Evolutionary conservation across 2,888 invertebrate genomes (phyloP), one percentile per base, ranked within the genome.

Genomic region (Andrena flavipes): DNA sequence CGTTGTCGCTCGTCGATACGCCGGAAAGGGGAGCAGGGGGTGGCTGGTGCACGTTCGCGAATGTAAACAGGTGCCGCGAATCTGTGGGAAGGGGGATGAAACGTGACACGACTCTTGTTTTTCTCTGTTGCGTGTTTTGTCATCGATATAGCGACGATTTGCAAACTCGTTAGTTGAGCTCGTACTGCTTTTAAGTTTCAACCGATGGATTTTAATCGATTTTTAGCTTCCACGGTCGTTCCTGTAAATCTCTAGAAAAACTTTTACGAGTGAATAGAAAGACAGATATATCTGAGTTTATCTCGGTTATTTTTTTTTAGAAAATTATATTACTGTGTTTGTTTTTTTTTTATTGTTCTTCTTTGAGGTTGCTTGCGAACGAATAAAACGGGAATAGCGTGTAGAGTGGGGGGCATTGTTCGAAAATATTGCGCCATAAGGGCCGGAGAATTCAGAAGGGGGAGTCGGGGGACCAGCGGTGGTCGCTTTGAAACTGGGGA

Each of bases 11-110:
- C 81, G 74, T 33, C 70, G 74, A 80, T 67, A 75, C 83, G 77
- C 56, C 68, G 77, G 74, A 76, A 83, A 85, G 80, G 76, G 83
- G 83, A 79, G 84, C 77, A 29, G n/a, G 65, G 65, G 48, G 54
- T 56, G 60, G 64, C 33, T 65, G 54, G 49, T 62, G n/a, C 64
- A 80, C 76, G 76, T 80, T 86, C 76, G 77, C 56, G 26, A 60
- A 77, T 35, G 80, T 76, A 86, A 87, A 84, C 84, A 86, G 59
- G 56, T 74, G 42, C 62, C 42, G 51, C 70, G 67, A 74, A 62
- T 42, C 60, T 23, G 49, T 68, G 8, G 65, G 64, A 69, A 62
- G 29, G 59, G 42, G 72, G 33, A 10, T 26, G 23, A 48, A 48
- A 69, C 69, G 64, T 65, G 69, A 65, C 69, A 33, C 76, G 63